A percentile compares a stretch with the other conserved stretches of the same genome.
These are phyloP conservation scores for Triplophysa tibetana DNA, from an alignment of 2,113 vertebrate genomes.

Conservation along the genomic window DNA sequence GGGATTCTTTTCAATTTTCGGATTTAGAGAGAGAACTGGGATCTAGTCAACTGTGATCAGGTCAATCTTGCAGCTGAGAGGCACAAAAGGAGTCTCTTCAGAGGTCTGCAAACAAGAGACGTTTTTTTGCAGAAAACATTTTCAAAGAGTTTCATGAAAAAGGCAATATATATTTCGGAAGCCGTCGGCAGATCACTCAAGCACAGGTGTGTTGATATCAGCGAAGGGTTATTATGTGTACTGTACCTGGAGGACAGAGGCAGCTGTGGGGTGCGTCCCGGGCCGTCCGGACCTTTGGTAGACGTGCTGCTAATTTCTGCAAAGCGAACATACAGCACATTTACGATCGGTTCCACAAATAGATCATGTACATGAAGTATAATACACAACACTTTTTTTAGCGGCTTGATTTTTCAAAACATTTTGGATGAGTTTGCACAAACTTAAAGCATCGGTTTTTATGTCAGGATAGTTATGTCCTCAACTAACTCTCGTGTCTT, in stretches of 20 bases:
- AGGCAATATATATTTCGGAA: constrained; percentile 26
- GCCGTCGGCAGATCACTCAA: neutral
- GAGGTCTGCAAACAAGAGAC: constrained; percentile 4
- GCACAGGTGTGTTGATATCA: constrained; percentile 33
- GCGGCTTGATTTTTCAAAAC: neutral
- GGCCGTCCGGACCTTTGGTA: constrained; percentile 69
- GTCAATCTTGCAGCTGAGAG: neutral
- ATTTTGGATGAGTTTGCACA: too few relatives aligned
- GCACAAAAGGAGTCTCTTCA: constrained; percentile 21
- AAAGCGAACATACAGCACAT: constrained; percentile 23
- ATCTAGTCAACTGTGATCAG: constrained; percentile 11
- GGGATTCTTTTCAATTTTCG: constrained; percentile 7
- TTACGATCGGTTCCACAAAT: neutral
- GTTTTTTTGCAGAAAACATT: neutral
- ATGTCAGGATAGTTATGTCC: too few relatives aligned
- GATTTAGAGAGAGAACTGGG: constrained; percentile 12
- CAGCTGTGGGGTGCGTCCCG: constrained; percentile 71
- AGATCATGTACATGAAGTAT: neutral
- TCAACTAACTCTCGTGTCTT: too few relatives aligned
- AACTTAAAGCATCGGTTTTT: too few relatives aligned
- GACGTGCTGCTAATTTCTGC: constrained; percentile 72
- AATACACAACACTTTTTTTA: neutral
- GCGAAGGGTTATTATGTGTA: neutral
- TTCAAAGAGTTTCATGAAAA: constrained; percentile 15
- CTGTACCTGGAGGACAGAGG: constrained; percentile 76